Base-by-base conservation (phyloP, 1,140 invertebrate species). In the Heliconius congener region DNA sequence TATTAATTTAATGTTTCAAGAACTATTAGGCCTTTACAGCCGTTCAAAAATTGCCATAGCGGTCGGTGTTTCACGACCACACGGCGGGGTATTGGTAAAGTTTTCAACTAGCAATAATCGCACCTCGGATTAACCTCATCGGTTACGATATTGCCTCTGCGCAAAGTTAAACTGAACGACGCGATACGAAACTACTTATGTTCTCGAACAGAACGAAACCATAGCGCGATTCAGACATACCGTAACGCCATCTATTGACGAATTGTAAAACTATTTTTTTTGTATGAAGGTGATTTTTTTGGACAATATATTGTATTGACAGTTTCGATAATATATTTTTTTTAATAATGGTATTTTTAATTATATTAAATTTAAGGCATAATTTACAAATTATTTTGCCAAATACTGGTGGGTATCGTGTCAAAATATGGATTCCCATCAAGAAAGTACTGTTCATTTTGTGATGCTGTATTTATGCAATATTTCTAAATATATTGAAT, bases 61-160 rank as follows among this genome's bases (percentile, higher is more conserved):
- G 97, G 96, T 96, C 97, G 97, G 96, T 98, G 96, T 98, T 98
- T 97, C 97, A 98, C 97, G 97, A 96, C 96, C 97, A 96, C 97
- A 96, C 95, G 97, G 97, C 97, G 97, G 97, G 97, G 97, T 98
- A 98, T 98, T 98, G 97, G 97, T 97, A 97, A 97, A 97, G 97
- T 97, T 97, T 97, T 97, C 97, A 97, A 97, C 96, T 97, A 97
- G 97, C 96, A 97, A 97, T 97, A 97, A 97, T 97, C 96, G 96
- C 97, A 97, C 96, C 96, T 97, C 97, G 95, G 96, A 96, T 96
- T 93, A 96, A 96, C 96, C 96, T 98, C 97, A 97, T 97, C 96
- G 97, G 96, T 97, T 97, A 97, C 96, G 96, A 97, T 97, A 97
- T 96, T 96, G 96, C 96, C 96, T 95, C 96, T 96, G 96, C 96